Evolutionary conservation across 2,888 invertebrate genomes (phyloP).

Genomic region (Sturmia bella): DNA sequence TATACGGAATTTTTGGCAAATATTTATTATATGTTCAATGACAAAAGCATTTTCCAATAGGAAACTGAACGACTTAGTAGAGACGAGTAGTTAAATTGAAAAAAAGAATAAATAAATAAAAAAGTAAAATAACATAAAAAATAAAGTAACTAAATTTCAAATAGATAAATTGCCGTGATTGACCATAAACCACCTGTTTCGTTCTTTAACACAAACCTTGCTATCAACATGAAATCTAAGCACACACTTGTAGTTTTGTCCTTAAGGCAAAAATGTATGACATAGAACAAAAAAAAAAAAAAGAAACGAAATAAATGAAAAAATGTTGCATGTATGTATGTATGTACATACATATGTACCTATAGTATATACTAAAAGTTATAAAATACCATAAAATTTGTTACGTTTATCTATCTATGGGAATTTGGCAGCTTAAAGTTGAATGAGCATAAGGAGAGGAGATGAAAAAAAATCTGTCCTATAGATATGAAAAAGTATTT

Average conservation of each 20-base stretch:
- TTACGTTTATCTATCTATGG: conserved; percentile 18
- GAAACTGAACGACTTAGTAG: conserved; percentile 42
- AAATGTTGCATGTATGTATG: background rate
- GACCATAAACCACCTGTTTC: conserved; percentile 70
- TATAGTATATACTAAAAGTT: conserved; percentile 35
- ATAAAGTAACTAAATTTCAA: conserved; percentile 61
- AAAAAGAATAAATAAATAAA: too few relatives aligned
- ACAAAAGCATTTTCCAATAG: conserved; percentile 62
- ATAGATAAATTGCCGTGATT: conserved; percentile 70
- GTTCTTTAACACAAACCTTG: conserved; percentile 23
- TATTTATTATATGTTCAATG: conserved; percentile 69
- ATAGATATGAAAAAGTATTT: too few relatives aligned
- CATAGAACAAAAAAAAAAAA: background rate
- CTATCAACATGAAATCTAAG: conserved; percentile 1
- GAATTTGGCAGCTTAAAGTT: conserved; percentile 23
- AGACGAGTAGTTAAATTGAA: conserved; percentile 22
- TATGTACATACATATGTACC: too few relatives aligned
- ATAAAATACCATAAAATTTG: conserved; percentile 57
- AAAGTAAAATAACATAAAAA: conserved; percentile 47
- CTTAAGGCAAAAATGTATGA: conserved; percentile 25
- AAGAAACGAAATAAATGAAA: background rate
- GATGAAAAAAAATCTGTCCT: too few relatives aligned
- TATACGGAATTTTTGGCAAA: conserved; percentile 56
- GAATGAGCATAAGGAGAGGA: background rate
- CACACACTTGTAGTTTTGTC: conserved; percentile 14